A percentile compares a stretch with the other conserved stretches of the same genome.
Conservation (phyloP, 1,140 invertebrate species). For the Drosophila kepulauana region DNA sequence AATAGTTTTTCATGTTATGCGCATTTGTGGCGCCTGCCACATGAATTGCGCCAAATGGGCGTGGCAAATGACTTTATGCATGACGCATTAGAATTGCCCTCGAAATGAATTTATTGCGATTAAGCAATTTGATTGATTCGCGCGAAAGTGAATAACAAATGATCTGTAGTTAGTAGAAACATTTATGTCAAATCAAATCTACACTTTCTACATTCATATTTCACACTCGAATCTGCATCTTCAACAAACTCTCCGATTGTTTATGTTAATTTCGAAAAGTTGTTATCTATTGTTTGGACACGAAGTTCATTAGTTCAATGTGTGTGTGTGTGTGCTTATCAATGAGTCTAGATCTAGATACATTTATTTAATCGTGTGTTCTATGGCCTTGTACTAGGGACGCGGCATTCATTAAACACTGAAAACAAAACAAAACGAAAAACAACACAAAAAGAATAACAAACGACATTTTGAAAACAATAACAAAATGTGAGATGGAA, state of each 20-base stretch:
- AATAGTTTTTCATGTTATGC: constrained; percentile 13
- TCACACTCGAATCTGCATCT: constrained; percentile 1
- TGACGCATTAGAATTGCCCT: constrained; percentile 32
- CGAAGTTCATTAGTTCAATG: constrained; percentile 30
- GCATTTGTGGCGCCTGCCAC: constrained; percentile 26
- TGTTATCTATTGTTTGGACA: constrained; percentile 17
- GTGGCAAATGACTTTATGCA: constrained; percentile 33
- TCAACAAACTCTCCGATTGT: constrained; percentile 6
- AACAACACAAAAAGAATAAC: not conserved
- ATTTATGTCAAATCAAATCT: constrained; percentile 1
- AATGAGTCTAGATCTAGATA: constrained; percentile 13
- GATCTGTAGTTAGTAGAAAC: constrained; percentile 1
- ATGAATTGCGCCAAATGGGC: constrained; percentile 5
- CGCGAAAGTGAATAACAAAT: constrained; percentile 3
- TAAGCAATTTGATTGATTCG: constrained; percentile 3
- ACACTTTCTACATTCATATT: constrained; percentile 7
- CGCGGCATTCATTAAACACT: constrained; percentile 25
- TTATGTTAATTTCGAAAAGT: constrained; percentile 33
- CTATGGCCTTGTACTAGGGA: constrained; percentile 22
- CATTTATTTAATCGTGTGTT: constrained; percentile 6
- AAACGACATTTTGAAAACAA: constrained; percentile 38
- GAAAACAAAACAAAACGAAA: constrained; percentile 17
- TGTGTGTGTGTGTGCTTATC: constrained; percentile 33
- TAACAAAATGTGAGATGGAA: constrained; percentile 16
- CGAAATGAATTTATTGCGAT: not conserved